Base-by-base conservation (phyloP, 2,797 vertebrate species). In the Ctenopoma kingsleyae region DNA sequence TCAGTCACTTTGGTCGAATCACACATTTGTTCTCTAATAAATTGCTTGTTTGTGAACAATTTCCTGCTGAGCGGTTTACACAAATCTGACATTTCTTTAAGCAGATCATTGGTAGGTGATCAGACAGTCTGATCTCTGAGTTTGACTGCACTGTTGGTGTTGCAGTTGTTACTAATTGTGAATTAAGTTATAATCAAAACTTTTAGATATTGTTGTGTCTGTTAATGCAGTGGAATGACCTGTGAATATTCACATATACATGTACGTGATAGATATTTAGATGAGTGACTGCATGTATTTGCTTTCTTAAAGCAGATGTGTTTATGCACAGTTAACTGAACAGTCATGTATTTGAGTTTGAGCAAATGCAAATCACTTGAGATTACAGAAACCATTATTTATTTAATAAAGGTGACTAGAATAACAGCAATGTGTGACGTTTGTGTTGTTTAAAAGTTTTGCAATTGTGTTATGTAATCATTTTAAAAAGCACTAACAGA, bases 221-320 rank as follows among this genome's bases (percentile, higher is more conserved):
- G 44, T 78, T 60, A 10, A 71, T 82, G 74, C 53, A 53, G 74
- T 67, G 67, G n/a, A 55, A 35, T 64, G 23, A 65, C 52, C 51
- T 59, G 58, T 56, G 17, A 68, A 51, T 41, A 49, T 12, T 36
- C 27, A 67, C 58, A 30, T 43, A 30, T 43, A 43, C 1, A 43
- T 74, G 56, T 64, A 67, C 38, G 74, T 64, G 51, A 58, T 50
- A 76, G 49, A 79, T 76, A 66, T 78, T 83, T 89, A 80, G 55
- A 70, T 1, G 81, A 82, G 82, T 90, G 82, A 71, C 82, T 86
- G 91, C 88, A 91, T 92, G 91, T 32, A 60, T 73, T 76, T 73
- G 75, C 63, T 75, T 80, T 62, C 63, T 48, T 47, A 79, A 65
- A 83, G 76, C 72, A 65, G 50, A 74, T 51, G 61, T 84, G 62